These are phyloP conservation scores for Drosophila setifemur DNA, from an alignment of 1,140 invertebrate species.

Conservation along the genomic window DNA sequence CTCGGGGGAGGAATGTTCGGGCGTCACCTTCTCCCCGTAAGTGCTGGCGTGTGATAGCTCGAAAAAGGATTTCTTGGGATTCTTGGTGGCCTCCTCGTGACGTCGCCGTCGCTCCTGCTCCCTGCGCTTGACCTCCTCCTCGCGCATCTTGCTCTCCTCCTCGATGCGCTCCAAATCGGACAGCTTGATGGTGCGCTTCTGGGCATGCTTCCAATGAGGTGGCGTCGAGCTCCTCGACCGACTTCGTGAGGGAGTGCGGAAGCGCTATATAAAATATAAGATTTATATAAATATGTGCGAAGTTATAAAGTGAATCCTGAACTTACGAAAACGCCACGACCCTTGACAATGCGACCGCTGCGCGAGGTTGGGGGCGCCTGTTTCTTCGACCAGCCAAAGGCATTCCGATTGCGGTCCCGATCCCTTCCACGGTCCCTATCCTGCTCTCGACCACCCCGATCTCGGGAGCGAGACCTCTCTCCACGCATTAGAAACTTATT, in stretches of 20 bases:
- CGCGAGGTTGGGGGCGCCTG: constrained; percentile 85
- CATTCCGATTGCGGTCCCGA: constrained; percentile 67
- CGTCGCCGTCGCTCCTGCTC: constrained; percentile 85
- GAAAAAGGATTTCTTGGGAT: constrained; percentile 78
- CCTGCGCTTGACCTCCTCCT: constrained; percentile 85
- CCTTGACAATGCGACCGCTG: constrained; percentile 93
- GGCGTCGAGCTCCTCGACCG: constrained; percentile 92
- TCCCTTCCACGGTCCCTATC: constrained; percentile 81
- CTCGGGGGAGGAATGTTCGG: constrained; percentile 37
- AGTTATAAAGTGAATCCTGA: not conserved
- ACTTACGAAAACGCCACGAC: constrained; percentile 93
- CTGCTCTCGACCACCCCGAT: constrained; percentile 66
- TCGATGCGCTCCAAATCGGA: constrained; percentile 90
- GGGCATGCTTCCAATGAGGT: constrained; percentile 94
- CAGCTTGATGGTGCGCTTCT: constrained; percentile 90
- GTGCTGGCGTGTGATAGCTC: constrained; percentile 79
- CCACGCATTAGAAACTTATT: constrained; percentile 91
- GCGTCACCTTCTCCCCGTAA: constrained; percentile 62
- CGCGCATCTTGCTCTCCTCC: constrained; percentile 85
- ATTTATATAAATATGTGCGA: not conserved
- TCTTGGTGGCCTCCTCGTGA: constrained; percentile 83
- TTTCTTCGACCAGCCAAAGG: constrained; percentile 82
- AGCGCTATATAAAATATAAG: constrained; percentile 86
- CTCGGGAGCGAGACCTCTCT: constrained; percentile 76
- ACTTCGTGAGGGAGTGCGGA: constrained; percentile 91